Conservation (phyloP, 64 coral and sea anemone species). For the Dendrophyllia cribrosa region DNA sequence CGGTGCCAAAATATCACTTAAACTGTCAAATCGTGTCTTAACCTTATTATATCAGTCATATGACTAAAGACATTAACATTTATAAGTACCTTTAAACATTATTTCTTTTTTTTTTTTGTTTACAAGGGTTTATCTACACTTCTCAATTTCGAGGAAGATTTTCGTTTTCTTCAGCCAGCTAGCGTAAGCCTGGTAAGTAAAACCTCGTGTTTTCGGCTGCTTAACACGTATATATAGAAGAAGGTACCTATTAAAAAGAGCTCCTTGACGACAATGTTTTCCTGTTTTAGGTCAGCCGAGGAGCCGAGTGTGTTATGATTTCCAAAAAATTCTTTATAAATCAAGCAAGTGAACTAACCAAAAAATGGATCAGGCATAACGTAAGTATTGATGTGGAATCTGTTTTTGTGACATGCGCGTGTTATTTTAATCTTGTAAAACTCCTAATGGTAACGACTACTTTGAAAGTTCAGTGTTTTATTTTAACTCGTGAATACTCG, state of each 20-base stretch:
- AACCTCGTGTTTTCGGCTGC: background rate
- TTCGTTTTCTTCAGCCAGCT: slow-evolving; percentile 51
- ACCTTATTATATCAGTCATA: no score
- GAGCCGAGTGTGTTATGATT: slow-evolving; percentile 98
- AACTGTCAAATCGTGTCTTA: no score
- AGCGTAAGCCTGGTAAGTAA: slow-evolving; percentile 79
- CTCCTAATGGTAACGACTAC: no score
- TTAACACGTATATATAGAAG: no score
- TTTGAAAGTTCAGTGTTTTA: no score
- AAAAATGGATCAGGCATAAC: slow-evolving; percentile 95
- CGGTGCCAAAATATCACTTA: no score
- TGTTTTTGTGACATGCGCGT: no score
- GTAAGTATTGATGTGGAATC: slow-evolving; percentile 56
- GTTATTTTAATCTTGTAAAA: no score
- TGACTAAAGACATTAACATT: no score
- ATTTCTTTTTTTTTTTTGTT: background rate
- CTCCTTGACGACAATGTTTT: background rate
- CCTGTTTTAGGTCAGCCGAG: slow-evolving; percentile 83
- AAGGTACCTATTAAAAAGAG: no score
- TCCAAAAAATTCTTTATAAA: slow-evolving; percentile 95
- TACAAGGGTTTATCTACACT: slow-evolving; percentile 76
- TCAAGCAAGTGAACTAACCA: slow-evolving; percentile 87
- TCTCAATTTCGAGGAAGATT: slow-evolving; percentile 73
- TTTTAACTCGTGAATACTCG: no score
- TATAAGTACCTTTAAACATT: background rate